These are phyloP conservation scores for Drosophila dunni DNA, from an alignment of 1,140 invertebrate genomes.

Conservation along the genomic window DNA sequence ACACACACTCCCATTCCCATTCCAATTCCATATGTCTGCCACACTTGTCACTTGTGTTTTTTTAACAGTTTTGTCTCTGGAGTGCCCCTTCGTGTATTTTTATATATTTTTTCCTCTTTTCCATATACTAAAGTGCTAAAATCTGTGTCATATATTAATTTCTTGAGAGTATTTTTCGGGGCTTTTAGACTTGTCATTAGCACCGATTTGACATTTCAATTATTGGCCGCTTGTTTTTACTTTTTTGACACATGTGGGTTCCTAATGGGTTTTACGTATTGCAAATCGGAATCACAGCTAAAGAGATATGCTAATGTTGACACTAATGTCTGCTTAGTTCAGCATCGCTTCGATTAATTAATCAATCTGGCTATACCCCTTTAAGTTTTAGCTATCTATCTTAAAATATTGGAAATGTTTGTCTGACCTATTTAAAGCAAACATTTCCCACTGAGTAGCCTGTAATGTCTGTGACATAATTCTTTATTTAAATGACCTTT, in stretches of 20 bases:
- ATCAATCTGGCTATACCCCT: conserved; percentile 8
- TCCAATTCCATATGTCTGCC: conserved; percentile 67
- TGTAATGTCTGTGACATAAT: too few relatives aligned
- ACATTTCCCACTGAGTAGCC: too few relatives aligned
- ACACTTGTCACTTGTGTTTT: conserved; percentile 82
- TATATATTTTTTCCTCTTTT: conserved; percentile 13
- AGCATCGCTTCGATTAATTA: conserved; percentile 5
- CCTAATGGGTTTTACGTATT: conserved; percentile 55
- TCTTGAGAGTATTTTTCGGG: conserved; percentile 37
- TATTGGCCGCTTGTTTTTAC: conserved; percentile 46
- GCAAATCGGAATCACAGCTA: conserved; percentile 17
- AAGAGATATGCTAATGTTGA: conserved; percentile 31
- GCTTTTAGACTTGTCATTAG: conserved; percentile 72
- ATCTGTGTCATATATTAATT: conserved; percentile 80
- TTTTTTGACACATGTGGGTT: conserved; percentile 42
- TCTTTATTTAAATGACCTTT: not conserved
- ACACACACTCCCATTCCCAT: conserved; percentile 18
- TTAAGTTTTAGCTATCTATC: not conserved
- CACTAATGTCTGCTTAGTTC: conserved; percentile 22
- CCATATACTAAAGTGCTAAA: conserved; percentile 68
- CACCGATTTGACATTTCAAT: conserved; percentile 73
- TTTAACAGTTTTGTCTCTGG: conserved; percentile 63
- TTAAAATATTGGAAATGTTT: not conserved
- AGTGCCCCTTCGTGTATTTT: conserved; percentile 41
- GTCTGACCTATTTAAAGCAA: not conserved